Evolutionary conservation across 2,113 vertebrate species (phyloP).

Genomic region (Indri indri): DNA sequence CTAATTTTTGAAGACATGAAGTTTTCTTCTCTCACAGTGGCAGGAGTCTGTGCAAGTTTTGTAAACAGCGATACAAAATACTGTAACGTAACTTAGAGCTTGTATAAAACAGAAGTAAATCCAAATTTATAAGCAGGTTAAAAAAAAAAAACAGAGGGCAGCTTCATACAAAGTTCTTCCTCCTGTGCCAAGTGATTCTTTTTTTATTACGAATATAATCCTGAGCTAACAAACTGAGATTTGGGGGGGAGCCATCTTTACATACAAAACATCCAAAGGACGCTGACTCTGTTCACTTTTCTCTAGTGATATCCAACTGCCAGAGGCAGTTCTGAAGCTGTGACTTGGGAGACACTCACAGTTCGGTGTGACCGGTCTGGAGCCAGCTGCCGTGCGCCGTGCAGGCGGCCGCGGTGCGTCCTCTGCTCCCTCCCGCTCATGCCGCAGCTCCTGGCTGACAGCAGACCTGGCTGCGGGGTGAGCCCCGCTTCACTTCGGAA

Average conservation of each 20-base stretch:
- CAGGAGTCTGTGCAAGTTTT: constrained; percentile 85
- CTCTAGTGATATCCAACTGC: constrained; percentile 79
- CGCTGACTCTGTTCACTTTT: constrained; percentile 67
- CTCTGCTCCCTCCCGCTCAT: constrained; percentile 95
- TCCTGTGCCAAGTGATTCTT: constrained; percentile 81
- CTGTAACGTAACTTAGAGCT: constrained; percentile 87
- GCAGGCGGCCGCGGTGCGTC: constrained; percentile 91
- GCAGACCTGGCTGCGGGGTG: constrained; percentile 98
- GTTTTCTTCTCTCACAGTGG: constrained; percentile 76
- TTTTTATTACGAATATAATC: constrained; percentile 84
- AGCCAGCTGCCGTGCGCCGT: constrained; percentile 84
- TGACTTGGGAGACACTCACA: constrained; percentile 85
- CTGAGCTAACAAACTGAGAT: constrained; percentile 85
- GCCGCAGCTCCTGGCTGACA: constrained; percentile 96
- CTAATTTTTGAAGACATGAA: constrained; percentile 72
- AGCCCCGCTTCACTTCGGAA: constrained; percentile 96
- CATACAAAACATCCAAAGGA: constrained; percentile 81
- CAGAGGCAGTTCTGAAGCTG: constrained; percentile 74
- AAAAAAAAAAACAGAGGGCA: constrained; percentile 78
- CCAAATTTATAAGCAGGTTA: constrained; percentile 79
- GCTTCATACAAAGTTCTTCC: constrained; percentile 82
- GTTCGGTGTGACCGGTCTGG: constrained; percentile 91
- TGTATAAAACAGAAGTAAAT: constrained; percentile 82
- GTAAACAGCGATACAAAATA: constrained; percentile 89
- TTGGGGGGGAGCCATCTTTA: constrained; percentile 82